Percentiles rank a stretch among this genome's conserved stretches.
These are phyloP conservation scores for Tachuris rubrigastra DNA, from an alignment of 2,113 vertebrate genomes.

Conservation along the genomic window DNA sequence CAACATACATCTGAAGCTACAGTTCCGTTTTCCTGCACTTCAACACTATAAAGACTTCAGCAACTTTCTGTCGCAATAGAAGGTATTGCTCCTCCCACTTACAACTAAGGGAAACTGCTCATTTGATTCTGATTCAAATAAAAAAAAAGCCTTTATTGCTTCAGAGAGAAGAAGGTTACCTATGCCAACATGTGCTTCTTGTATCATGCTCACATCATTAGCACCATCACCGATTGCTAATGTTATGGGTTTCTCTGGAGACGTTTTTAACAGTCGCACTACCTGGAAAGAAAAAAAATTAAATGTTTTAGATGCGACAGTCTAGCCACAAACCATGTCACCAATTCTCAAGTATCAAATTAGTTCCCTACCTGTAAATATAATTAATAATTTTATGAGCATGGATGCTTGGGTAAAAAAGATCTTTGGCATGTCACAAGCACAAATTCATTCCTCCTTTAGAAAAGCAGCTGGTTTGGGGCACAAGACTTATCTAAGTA, in stretches of 20 bases:
- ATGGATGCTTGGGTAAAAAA: not conserved
- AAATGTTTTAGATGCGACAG: not conserved
- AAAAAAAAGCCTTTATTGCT: not conserved
- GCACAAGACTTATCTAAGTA: not conserved
- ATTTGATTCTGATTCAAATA: not conserved
- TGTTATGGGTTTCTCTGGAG: slow-evolving; percentile 95
- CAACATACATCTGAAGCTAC: not conserved
- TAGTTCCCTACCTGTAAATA: not conserved
- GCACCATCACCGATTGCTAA: slow-evolving; percentile 93
- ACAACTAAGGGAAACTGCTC: not conserved
- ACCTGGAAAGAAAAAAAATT: slow-evolving; percentile 72
- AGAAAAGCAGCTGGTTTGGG: not conserved
- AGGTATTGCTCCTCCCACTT: not conserved
- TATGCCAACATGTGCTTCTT: slow-evolving; percentile 96
- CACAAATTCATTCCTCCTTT: not conserved
- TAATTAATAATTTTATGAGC: not conserved
- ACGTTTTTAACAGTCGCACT: slow-evolving; percentile 92
- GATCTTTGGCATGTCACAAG: not conserved
- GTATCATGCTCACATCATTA: slow-evolving; percentile 99
- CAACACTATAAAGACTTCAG: not conserved
- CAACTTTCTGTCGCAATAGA: not conserved
- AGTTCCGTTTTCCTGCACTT: not conserved
- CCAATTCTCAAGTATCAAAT: not conserved
- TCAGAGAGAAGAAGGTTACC: slow-evolving; percentile 74
- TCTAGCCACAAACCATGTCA: not conserved